Percentiles rank a stretch among this genome's conserved stretches.
phyloP scores from a whole-genome alignment of 2,888 invertebrate species.

The Alcis repandata region DNA sequence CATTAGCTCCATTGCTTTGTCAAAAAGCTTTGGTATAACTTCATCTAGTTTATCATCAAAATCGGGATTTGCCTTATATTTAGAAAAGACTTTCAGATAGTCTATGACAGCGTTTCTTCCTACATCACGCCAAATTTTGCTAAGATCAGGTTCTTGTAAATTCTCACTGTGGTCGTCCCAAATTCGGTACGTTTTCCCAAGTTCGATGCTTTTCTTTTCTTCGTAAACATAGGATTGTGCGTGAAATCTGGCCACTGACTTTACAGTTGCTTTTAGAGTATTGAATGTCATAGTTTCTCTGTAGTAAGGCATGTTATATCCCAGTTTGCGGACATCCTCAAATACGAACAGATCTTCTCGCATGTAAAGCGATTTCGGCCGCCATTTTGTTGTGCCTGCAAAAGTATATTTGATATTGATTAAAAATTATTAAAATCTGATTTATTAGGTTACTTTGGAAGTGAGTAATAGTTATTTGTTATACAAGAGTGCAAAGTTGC shows the following conservation, averaged over 20 bases:
- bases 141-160: slow-evolving; percentile 62
- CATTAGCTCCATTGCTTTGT: slow-evolving; percentile 64
- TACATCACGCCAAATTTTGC: slow-evolving; percentile 66
- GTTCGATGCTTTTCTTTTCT: slow-evolving; percentile 66
- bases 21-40: slow-evolving; percentile 60
- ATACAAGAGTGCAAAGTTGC: no score
- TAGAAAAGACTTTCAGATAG: slow-evolving; percentile 69
- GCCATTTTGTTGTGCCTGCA: slow-evolving; percentile 68
- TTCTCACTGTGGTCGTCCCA: slow-evolving; percentile 71
- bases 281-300: slow-evolving; percentile 64
- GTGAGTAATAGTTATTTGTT: no score
- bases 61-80: slow-evolving; percentile 59
- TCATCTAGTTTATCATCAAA: slow-evolving; percentile 58
- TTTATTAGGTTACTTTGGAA: no score
- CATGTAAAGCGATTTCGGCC: slow-evolving; percentile 63
- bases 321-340: slow-evolving; percentile 70
- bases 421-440: neutral
- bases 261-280: slow-evolving; percentile 73
- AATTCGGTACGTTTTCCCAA: slow-evolving; percentile 68
- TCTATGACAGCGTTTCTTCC: slow-evolving; percentile 74
- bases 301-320: slow-evolving; percentile 70
- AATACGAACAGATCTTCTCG: slow-evolving; percentile 74
- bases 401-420: neutral
- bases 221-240: slow-evolving; percentile 81
- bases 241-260: slow-evolving; percentile 81